These are phyloP conservation scores for Scaptomyza cyrtandrae DNA, from an alignment of 2,888 invertebrate species.

Conservation along the genomic window DNA sequence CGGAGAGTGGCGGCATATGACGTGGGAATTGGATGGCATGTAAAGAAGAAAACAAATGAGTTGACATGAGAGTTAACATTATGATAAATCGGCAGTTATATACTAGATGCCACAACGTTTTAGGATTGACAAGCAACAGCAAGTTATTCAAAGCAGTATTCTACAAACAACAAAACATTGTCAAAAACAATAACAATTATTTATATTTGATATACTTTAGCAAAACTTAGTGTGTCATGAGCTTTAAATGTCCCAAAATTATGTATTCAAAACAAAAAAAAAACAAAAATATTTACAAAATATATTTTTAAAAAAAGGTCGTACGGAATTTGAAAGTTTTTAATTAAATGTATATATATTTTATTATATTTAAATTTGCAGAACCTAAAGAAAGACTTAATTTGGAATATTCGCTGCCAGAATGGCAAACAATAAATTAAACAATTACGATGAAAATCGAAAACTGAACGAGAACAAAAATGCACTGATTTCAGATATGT, in stretches of 20 bases:
- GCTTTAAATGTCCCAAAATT: neutral
- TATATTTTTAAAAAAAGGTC: neutral
- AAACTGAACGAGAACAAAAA: constrained; percentile 2
- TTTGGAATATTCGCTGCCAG: neutral
- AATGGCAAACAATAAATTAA: constrained; percentile 1
- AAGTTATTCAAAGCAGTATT: neutral
- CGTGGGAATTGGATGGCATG: constrained; percentile 81
- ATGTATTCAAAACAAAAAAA: neutral
- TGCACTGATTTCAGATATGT: neutral
- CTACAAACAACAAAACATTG: neutral
- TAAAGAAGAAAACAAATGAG: constrained; percentile 75
- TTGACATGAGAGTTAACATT: constrained; percentile 57
- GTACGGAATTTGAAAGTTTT: neutral
- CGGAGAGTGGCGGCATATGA: constrained; percentile 70
- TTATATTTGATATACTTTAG: too few relatives aligned
- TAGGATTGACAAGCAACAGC: constrained; percentile 1
- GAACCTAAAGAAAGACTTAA: neutral
- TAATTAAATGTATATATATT: neutral
- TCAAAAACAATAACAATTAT: neutral
- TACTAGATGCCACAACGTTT: constrained; percentile 14
- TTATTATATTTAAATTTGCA: neutral
- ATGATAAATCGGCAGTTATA: constrained; percentile 35
- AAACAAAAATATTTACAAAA: too few relatives aligned
- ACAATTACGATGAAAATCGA: neutral
- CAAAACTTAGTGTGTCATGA: neutral